Evolutionary conservation across 2,797 vertebrate genomes (phyloP).

Genomic region (Zenarchopterus dispar): DNA sequence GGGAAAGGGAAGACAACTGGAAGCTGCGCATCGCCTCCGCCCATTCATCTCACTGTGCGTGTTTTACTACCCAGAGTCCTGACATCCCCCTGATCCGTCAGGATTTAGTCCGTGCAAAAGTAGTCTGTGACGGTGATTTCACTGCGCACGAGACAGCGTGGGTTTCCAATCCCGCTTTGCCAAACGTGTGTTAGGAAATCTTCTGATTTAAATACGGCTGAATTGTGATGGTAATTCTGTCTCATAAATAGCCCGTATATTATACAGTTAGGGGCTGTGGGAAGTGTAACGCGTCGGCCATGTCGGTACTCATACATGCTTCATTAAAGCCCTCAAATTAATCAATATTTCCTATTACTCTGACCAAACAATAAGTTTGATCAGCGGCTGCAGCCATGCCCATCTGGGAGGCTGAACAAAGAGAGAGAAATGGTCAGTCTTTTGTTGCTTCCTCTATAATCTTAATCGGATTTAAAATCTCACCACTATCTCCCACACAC

Average conservation of each 20-base stretch:
- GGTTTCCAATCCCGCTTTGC: slow-evolving; percentile 36
- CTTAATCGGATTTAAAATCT: slow-evolving; percentile 80
- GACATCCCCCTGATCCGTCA: slow-evolving; percentile 38
- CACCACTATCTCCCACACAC: slow-evolving; percentile 45
- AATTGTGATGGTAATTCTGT: neutral
- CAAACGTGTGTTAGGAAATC: slow-evolving; percentile 47
- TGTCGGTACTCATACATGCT: slow-evolving; percentile 26
- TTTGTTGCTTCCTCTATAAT: slow-evolving; percentile 71
- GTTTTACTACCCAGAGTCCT: slow-evolving; percentile 56
- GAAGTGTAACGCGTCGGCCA: slow-evolving; percentile 4
- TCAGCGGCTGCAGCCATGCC: slow-evolving; percentile 32
- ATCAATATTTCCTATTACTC: slow-evolving; percentile 34
- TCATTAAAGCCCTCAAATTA: slow-evolving; percentile 28
- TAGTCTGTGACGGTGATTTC: slow-evolving; percentile 52
- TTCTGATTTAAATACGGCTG: slow-evolving; percentile 3
- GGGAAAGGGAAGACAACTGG: slow-evolving; percentile 14
- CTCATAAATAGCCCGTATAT: neutral
- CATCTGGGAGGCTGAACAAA: slow-evolving; percentile 69
- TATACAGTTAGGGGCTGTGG: neutral
- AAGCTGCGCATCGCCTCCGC: slow-evolving; percentile 66
- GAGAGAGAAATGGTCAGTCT: slow-evolving; percentile 65
- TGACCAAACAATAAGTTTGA: slow-evolving; percentile 43
- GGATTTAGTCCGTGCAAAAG: slow-evolving; percentile 50
- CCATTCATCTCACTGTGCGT: slow-evolving; percentile 70
- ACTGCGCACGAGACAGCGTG: slow-evolving; percentile 57